Base-by-base conservation (phyloP, 1,140 invertebrate genomes). In the Saxidomus purpurata region DNA sequence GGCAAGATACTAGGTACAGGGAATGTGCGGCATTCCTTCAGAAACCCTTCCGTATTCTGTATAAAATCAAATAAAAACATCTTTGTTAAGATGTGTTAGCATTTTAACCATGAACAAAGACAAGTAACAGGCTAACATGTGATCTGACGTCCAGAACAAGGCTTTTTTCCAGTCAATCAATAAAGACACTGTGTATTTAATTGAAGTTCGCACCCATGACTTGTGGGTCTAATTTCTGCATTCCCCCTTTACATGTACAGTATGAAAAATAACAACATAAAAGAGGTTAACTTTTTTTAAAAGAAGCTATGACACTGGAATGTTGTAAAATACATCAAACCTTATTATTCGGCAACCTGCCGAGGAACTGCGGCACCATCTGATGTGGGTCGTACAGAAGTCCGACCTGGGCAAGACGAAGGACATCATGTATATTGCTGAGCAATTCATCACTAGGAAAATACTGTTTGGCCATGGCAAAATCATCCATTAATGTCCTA, bases 371-470 rank as follows among this genome's bases (percentile, higher is more conserved):
- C 25, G 79, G 63, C 8, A 87, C 31, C 31, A 89, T 47, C 25
- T 87, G 90, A 19, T 87, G 74, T 19, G 91, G 82, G 49, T 91
- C 90, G 43, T 83, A 79, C 17, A 82, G 25, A 22, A 92, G 84
- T 25, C 89, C 92, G 67, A 89, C 74, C 52, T 92, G 91, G 36
- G 92, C 91, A 3, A 92, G 67, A 28, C 80, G 87, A 19, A 92
- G 59, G 0, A 74, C 81, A 19, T 90, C 91, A 11, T 88, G 28
- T 25, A 92, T 81, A 36, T 47, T 88, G 9, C 13, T n/a, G 17
- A 92, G 80, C 11, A 74, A 74, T 49, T 87, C 79, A 59, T 92
- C 92, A 31, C 77, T 47, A 13, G 89, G 89, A 43, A 92, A 89
- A 19, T 59, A 52, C 19, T 79, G 69, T 31, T 76, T 87, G 6